Conservation (phyloP, 2,113 vertebrate species). For the Sclerurus mexicanus region DNA sequence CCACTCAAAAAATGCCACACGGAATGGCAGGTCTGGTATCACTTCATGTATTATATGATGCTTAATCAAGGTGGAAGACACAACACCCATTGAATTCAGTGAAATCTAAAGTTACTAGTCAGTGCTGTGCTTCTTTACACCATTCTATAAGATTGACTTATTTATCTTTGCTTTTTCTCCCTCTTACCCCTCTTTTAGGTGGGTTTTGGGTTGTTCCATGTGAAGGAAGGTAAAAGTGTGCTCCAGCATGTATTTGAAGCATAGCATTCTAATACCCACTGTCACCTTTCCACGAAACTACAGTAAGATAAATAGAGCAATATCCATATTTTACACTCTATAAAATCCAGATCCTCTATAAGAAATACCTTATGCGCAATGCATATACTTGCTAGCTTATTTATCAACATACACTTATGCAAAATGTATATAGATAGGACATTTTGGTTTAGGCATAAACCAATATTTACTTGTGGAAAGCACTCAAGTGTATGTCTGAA, state of each 20-base stretch:
- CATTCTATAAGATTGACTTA: background rate
- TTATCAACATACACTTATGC: conserved; percentile 72
- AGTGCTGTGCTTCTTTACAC: background rate
- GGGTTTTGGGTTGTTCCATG: background rate
- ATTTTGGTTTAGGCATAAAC: conserved; percentile 53
- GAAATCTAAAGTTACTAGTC: background rate
- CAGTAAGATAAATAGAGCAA: conserved; percentile 81
- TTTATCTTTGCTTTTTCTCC: background rate
- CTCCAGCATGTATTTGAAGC: conserved; percentile 19
- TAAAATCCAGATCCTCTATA: conserved; percentile 72
- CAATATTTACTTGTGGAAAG: conserved; percentile 65
- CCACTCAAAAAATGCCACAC: background rate
- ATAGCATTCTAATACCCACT: conserved; percentile 60
- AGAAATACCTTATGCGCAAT: conserved; percentile 62
- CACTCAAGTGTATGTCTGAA: background rate
- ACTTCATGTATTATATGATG: accelerated
- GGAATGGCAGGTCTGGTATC: background rate
- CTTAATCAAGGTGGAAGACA: background rate
- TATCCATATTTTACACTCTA: conserved; percentile 79
- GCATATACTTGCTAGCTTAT: conserved; percentile 68
- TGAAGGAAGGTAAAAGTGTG: background rate
- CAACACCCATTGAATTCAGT: accelerated
- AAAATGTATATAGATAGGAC: conserved; percentile 66
- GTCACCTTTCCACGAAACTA: conserved; percentile 64
- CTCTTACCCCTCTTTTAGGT: background rate